These are phyloP conservation scores for Conus canariensis DNA, from an alignment of 2,888 invertebrate species.

Conservation along the genomic window DNA sequence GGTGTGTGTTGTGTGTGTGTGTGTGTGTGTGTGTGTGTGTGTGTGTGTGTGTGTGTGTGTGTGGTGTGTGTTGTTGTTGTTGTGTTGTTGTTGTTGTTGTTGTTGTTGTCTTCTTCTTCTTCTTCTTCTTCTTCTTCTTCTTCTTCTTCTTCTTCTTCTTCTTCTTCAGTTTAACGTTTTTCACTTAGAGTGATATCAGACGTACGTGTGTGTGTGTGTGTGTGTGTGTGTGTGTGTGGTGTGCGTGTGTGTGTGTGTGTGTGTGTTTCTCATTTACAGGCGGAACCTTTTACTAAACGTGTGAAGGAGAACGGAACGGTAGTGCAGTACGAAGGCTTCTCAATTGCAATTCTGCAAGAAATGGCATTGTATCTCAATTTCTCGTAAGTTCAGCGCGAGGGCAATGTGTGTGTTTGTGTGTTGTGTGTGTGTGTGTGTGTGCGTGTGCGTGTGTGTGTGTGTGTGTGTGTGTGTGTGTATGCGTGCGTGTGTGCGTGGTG, in stretches of 20 bases:
- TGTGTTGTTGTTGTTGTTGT: no score
- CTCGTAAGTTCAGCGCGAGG: neutral
- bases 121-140: no score
- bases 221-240: neutral
- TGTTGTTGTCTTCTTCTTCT: no score
- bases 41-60: no score
- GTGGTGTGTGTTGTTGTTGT: no score
- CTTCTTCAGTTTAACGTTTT: no score
- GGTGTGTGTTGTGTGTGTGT: no score
- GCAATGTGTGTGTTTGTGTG: neutral
- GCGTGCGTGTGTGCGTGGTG: neutral
- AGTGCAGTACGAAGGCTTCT: neutral
- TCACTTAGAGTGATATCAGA: no score
- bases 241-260: neutral
- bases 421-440: constrained; percentile 20
- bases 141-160: no score
- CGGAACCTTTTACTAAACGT: neutral
- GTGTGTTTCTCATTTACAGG: neutral
- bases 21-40: no score
- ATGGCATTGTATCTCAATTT: constrained; percentile 6
- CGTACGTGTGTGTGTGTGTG: neutral
- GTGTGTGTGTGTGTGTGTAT: neutral
- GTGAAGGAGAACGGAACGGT: neutral
- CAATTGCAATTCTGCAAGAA: neutral
- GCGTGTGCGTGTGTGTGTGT: neutral